These are phyloP conservation scores for Bombycilla garrulus DNA, from an alignment of 2,113 vertebrate genomes.

Conservation along the genomic window DNA sequence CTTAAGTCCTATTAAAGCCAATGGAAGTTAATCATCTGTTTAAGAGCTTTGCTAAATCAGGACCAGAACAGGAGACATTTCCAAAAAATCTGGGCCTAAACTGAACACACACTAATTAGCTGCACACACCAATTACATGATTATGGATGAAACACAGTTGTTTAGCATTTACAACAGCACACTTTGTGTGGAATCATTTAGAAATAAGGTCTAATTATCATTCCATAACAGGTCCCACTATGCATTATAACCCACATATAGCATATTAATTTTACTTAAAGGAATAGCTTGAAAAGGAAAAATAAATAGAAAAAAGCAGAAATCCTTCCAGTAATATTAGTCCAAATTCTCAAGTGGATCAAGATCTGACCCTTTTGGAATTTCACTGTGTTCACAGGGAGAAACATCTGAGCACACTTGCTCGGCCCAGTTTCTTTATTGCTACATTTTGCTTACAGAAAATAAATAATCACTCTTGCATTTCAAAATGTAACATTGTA, in stretches of 20 bases:
- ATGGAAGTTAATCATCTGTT: slow-evolving; percentile 64
- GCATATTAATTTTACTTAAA: neutral
- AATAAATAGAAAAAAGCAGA: neutral
- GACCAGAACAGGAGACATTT: slow-evolving; percentile 61
- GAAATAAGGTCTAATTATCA: slow-evolving; percentile 55
- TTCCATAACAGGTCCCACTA: slow-evolving; percentile 32
- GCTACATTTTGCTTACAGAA: neutral
- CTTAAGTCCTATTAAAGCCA: slow-evolving; percentile 67
- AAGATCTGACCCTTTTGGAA: neutral
- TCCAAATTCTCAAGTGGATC: neutral
- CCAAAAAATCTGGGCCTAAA: slow-evolving; percentile 61
- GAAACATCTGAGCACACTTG: neutral
- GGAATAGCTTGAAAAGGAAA: neutral
- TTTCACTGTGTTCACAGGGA: neutral
- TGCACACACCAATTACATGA: slow-evolving; percentile 43
- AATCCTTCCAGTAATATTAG: neutral
- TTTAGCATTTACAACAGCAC: slow-evolving; percentile 41
- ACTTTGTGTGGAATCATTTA: slow-evolving; percentile 26
- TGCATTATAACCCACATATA: slow-evolving; percentile 9
- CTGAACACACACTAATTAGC: slow-evolving; percentile 38
- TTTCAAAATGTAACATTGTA: neutral
- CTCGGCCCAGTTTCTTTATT: neutral
- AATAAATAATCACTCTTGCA: neutral
- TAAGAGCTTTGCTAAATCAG: slow-evolving; percentile 70
- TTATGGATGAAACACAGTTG: slow-evolving; percentile 45